phyloP scores from a whole-genome alignment of 2,888 invertebrate genomes.

The Leucoma salicis region DNA sequence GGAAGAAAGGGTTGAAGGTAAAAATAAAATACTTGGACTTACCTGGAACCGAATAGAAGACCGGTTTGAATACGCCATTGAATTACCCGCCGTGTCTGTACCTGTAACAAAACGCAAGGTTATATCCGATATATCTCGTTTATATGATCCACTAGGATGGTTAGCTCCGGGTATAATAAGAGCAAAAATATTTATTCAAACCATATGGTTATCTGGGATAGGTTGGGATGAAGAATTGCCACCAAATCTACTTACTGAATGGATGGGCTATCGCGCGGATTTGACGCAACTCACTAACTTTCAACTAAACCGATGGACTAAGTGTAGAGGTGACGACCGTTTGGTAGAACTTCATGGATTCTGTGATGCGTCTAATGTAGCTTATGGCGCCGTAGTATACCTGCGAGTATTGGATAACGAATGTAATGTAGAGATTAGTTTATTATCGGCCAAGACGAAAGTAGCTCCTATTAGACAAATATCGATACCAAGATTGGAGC shows the following conservation, averaged over 20 bases:
- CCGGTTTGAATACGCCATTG: constrained; percentile 19
- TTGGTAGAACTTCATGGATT: constrained; percentile 1
- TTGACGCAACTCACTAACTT: constrained; percentile 9
- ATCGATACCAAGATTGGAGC: constrained; percentile 3
- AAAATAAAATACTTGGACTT: constrained; percentile 18
- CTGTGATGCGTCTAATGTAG: constrained; percentile 1
- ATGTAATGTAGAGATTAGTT: background rate
- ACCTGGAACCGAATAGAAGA: constrained; percentile 12
- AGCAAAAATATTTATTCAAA: constrained; percentile 11
- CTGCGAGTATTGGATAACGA: background rate
- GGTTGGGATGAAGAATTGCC: constrained; percentile 13
- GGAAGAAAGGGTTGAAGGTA: constrained; percentile 6
- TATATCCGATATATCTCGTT: constrained; percentile 25
- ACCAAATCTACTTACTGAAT: constrained; percentile 15
- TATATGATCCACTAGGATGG: constrained; percentile 19
- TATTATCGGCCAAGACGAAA: background rate
- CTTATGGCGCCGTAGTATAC: constrained; percentile 4
- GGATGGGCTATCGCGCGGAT: constrained; percentile 18
- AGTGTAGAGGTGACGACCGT: background rate
- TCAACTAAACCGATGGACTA: constrained; percentile 22
- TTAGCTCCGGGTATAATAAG: constrained; percentile 4
- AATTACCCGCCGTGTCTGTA: constrained; percentile 10
- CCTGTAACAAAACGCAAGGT: constrained; percentile 25
- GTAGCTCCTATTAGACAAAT: constrained; percentile 5
- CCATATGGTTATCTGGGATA: constrained; percentile 13